Evolutionary conservation across 1,140 invertebrate species (phyloP).

Genomic region (Nasonia giraulti): DNA sequence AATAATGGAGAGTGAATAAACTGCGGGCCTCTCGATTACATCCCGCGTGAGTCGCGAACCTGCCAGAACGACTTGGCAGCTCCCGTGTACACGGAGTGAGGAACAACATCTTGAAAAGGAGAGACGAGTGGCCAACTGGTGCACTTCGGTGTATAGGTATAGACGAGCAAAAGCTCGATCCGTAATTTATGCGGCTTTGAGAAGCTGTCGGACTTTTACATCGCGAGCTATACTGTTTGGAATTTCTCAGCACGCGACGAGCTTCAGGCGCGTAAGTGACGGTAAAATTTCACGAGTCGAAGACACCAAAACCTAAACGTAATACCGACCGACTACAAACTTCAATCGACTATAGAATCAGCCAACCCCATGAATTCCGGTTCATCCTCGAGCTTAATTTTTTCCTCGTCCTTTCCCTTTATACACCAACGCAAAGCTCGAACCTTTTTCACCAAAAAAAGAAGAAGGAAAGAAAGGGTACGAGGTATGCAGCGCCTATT

Average conservation of each 20-base stretch:
- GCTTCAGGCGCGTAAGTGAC: no score
- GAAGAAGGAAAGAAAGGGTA: background rate
- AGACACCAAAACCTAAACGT: no score
- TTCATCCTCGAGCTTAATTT: background rate
- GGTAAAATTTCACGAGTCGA: no score
- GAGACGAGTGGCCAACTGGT: background rate
- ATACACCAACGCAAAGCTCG: background rate
- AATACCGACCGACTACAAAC: no score
- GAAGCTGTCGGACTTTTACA: no score
- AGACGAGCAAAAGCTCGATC: background rate
- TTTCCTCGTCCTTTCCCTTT: background rate
- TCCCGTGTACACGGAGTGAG: background rate
- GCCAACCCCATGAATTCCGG: no score
- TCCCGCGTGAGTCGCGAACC: background rate
- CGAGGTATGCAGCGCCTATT: slow-evolving; percentile 16
- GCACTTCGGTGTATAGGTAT: background rate
- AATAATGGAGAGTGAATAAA: background rate
- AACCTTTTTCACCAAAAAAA: background rate
- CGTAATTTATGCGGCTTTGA: background rate
- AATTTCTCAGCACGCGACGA: no score
- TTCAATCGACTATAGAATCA: no score
- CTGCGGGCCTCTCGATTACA: background rate
- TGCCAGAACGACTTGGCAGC: background rate
- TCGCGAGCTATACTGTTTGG: no score
- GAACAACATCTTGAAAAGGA: background rate